A percentile compares a stretch with the other conserved stretches of the same genome.
Evolutionary conservation across 2,888 invertebrate genomes (phyloP).

Genomic region (Lamellibrachia columna): DNA sequence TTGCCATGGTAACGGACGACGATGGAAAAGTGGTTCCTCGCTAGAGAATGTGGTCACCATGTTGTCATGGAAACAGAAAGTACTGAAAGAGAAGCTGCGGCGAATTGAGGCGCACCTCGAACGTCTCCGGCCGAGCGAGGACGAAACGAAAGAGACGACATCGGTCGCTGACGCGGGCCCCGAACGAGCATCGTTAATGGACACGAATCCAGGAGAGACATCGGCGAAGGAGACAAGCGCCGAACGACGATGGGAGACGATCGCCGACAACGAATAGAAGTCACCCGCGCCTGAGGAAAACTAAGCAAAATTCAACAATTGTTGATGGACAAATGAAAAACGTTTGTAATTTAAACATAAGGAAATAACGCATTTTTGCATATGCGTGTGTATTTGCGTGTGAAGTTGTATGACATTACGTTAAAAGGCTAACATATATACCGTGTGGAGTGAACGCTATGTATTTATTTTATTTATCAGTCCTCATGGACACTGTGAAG

Average conservation of each 20-base stretch:
- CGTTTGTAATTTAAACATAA: no score
- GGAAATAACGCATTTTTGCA: no score
- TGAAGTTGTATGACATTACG: no score
- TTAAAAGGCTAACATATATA: no score
- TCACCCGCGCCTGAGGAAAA: not conserved
- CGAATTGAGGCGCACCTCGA: not conserved
- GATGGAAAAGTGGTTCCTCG: not conserved
- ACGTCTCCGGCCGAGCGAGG: constrained; percentile 10
- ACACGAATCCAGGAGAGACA: not conserved
- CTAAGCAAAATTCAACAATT: not conserved
- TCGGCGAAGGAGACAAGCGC: not conserved
- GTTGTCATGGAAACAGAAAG: not conserved
- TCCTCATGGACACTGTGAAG: no score
- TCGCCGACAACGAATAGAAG: not conserved
- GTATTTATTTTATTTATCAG: no score
- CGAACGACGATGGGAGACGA: not conserved
- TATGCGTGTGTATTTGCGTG: no score
- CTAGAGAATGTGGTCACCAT: not conserved
- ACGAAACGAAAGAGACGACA: not conserved
- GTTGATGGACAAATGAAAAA: not conserved
- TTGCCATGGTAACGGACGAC: not conserved
- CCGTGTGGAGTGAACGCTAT: no score
- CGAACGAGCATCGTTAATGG: not conserved
- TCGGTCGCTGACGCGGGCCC: not conserved
- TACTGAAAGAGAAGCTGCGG: not conserved